Base-by-base conservation (phyloP, 2,113 vertebrate species). In the Daboia siamensis region DNA sequence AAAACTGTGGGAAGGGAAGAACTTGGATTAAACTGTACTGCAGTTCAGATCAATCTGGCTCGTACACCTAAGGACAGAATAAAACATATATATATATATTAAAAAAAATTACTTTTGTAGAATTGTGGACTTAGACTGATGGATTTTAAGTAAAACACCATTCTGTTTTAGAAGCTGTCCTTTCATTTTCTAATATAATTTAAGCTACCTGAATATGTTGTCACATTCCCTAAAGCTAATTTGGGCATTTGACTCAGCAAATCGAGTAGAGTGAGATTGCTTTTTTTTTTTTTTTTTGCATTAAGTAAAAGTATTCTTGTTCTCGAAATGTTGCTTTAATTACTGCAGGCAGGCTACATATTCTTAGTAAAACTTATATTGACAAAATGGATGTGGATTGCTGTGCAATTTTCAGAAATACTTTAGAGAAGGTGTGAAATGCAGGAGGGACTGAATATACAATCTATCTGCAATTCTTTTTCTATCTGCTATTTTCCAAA, bases 221-320 rank as follows among this genome's bases (percentile, higher is more conserved):
- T 24, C 90, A 94, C 94, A 94, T 93, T 86, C 74, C 92, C 46
- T 13, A 51, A 93, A 91, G 56, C 74, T 95, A 94, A 96, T 94
- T 96, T 96, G 94, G 85, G 92, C 55, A 92, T 93, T 95, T 55
- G 90, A 94, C 86, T 90, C 94, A 94, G 95, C 91, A 95, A 88
- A 96, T 96, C 93, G 95, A 92, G 87, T 94, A 91, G 91, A 93
- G 96, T 93, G 94, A 95, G 88, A 64, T 84, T 93, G 94, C 88
- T 86, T 93, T 96, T 5, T 15, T 3, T 54, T 4, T 55, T 64
- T 11, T 64, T 11, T 61, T 97, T 94, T 93, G 90, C 90, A 93
- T 89, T 93, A 85, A 44, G 20, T 84, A 95, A 54, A 93, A 89
- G 80, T 59, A 94, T 59, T 89, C 51, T 64, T 93, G 80, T 69